Evolutionary conservation across 2,888 invertebrate genomes (phyloP), one percentile per base, ranked within the genome.

Genomic region (Diploptera punctata): DNA sequence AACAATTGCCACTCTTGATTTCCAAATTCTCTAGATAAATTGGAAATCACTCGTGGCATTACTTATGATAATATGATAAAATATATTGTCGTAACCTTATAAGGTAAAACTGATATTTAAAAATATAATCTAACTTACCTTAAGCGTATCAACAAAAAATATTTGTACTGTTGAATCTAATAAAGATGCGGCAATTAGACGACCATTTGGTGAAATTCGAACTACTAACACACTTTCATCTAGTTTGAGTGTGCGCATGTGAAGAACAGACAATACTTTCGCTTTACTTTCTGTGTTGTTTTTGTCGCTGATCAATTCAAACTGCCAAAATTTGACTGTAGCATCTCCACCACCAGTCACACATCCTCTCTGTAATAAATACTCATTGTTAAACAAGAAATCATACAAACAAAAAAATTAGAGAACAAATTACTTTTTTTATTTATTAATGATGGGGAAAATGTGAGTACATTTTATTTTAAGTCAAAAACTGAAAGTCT

Each of bases 121-220:
- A 33, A 33, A 73, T 72, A 71, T 54, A 54, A 44, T 10, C 44
- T 49, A 47, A 29, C 18, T 79, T 83, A 94, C 94, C 89, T 99
- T 99, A 77, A 98, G 92, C 0, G 94, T 92, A 80, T 99, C 98
- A 61, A 93, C 83, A 81, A 97, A 99, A 84, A 97, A 98, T 77
- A 99, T 91, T 83, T 97, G 97, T 0, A 98, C 95, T 0, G 98
- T 99, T 7, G 92, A 93, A 83, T 99, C 98, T 57, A 99, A 85
- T 4, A 99, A 84, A 0, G 97, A 93, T 4, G 94, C 95, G 0
- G 97, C 97, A 24, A 99, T 83, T 79, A 95, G 93, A 83, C 92
- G 93, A 79, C 90, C 90, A 82, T 98, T 93, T 0, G 94, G 93
- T 77, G 94, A 94, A 62, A 94, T 89, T 81, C 89, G 90, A 0